Conservation (phyloP, 2,888 invertebrate genomes). For the Tanypteryx hageni region DNA sequence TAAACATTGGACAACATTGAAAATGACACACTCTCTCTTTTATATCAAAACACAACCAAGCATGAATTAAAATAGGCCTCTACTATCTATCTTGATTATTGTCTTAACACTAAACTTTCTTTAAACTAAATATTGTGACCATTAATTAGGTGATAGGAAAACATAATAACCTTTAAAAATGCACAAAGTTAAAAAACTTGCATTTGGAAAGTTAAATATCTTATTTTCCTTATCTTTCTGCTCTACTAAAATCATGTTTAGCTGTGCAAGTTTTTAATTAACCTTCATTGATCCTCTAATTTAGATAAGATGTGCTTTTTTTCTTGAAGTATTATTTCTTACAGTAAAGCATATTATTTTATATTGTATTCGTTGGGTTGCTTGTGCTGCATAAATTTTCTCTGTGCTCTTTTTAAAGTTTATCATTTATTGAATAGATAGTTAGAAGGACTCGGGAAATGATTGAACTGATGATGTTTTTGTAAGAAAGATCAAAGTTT, state of each 20-base stretch:
- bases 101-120: slow-evolving; percentile 46
- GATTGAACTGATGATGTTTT: background rate
- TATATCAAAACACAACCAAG: slow-evolving; percentile 56
- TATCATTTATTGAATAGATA: background rate
- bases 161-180: slow-evolving; percentile 8
- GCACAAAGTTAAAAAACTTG: slow-evolving; percentile 42
- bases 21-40: slow-evolving; percentile 63
- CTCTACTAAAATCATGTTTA: background rate
- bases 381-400: background rate
- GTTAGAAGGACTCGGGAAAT: background rate
- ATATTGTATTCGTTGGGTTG: background rate
- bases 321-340: background rate
- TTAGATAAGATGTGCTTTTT: background rate
- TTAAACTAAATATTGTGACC: slow-evolving; percentile 43
- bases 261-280: no score
- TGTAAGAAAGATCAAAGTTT: background rate
- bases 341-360: background rate
- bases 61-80: slow-evolving; percentile 56
- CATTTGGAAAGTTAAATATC: slow-evolving; percentile 42
- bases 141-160: slow-evolving; percentile 50
- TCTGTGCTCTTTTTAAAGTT: background rate
- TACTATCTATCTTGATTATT: slow-evolving; percentile 40
- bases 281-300: background rate
- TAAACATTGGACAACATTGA: slow-evolving; percentile 61
- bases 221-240: background rate